phyloP scores from a whole-genome alignment of 2,113 vertebrate species.

The Phalacrocorax pelagicus region DNA sequence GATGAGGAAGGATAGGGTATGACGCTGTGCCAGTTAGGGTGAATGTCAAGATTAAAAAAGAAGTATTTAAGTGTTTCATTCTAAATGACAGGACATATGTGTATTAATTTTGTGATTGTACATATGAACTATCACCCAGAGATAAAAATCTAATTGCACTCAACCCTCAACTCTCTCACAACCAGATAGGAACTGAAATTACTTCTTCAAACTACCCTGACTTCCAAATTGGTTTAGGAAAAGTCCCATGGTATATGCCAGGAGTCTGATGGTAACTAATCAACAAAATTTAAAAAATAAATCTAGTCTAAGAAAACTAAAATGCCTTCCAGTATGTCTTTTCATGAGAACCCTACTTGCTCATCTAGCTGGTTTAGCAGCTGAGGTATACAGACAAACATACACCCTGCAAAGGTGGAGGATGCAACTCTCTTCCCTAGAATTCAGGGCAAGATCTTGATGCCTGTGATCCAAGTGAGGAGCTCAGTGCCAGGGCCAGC shows the following conservation, averaged over 20 bases:
- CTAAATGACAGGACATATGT: not conserved
- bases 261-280: not conserved
- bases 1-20: not conserved
- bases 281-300: not conserved
- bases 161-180: not conserved
- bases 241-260: not conserved
- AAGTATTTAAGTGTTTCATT: not conserved
- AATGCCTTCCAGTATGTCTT: not conserved
- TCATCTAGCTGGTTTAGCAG: not conserved
- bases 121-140: not conserved
- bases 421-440: not conserved
- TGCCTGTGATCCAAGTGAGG: not conserved
- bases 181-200: not conserved
- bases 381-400: not conserved
- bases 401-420: accelerated
- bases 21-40: not conserved
- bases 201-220: not conserved
- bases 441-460: not conserved
- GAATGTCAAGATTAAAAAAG: not conserved
- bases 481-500: not conserved
- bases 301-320: not conserved
- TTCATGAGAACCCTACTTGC: not conserved
- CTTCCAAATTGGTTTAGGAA: not conserved
- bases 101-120: not conserved
- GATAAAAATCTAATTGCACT: not conserved